A percentile compares a stretch with the other conserved stretches of the same genome.
Conservation (phyloP, 2,888 invertebrate genomes). For the Chromoteleia sp. region DNA sequence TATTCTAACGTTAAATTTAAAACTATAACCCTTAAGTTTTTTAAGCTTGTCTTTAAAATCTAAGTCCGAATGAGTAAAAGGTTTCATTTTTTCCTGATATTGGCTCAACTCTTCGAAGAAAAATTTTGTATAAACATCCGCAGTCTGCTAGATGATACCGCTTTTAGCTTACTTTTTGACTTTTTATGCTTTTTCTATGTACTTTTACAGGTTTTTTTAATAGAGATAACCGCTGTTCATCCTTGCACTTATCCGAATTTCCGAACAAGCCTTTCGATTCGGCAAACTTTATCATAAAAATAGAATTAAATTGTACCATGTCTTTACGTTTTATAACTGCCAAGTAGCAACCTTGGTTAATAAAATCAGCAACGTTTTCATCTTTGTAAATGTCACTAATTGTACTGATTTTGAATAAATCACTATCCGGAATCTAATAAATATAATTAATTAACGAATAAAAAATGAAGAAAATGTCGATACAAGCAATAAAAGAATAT, state of each 20-base stretch:
- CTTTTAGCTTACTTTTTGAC: constrained; percentile 70
- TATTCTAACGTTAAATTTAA: too few species aligned
- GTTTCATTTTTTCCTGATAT: too few species aligned
- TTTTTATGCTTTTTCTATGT: constrained; percentile 72
- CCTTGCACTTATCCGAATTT: constrained; percentile 80
- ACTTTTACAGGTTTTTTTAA: constrained; percentile 52
- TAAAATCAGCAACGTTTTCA: constrained; percentile 84
- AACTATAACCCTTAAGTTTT: too few species aligned
- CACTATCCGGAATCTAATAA: constrained; percentile 88
- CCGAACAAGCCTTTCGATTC: constrained; percentile 92
- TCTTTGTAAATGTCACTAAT: constrained; percentile 87
- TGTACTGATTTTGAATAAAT: constrained; percentile 88
- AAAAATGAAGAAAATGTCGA: too few species aligned
- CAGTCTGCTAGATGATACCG: not conserved
- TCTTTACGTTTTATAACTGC: constrained; percentile 90
- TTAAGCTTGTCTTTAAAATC: too few species aligned
- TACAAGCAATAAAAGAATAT: too few species aligned
- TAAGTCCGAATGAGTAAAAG: too few species aligned
- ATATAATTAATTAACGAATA: not conserved
- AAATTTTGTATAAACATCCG: too few species aligned
- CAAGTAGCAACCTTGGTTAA: constrained; percentile 87
- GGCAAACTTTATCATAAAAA: constrained; percentile 93
- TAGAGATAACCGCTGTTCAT: constrained; percentile 72
- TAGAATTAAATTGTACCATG: constrained; percentile 91
- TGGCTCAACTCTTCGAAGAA: too few species aligned